A percentile compares a stretch with the other conserved stretches of the same genome.
phyloP scores from a whole-genome alignment of 1,140 invertebrate species.

The Hestina assimilis region DNA sequence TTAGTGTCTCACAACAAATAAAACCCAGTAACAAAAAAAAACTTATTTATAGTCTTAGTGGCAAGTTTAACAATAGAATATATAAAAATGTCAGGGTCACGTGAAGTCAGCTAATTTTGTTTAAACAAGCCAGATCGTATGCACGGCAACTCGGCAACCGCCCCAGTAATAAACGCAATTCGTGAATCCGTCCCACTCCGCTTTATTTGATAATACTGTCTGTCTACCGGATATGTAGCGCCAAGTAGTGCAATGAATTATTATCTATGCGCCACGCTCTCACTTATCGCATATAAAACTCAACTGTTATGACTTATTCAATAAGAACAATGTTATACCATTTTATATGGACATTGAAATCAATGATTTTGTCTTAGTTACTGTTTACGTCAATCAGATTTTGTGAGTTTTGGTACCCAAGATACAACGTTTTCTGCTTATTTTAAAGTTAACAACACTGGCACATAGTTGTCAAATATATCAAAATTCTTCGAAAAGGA shows the following conservation, averaged over 20 bases:
- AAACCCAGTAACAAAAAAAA: not conserved
- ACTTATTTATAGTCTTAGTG: not conserved
- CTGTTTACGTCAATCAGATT: no score
- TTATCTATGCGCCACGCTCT: not conserved
- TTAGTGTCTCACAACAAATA: no score
- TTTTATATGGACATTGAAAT: not conserved
- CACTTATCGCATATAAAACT: constrained; percentile 5
- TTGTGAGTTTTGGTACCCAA: no score
- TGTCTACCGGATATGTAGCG: not conserved
- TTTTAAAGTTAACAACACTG: no score
- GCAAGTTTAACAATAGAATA: not conserved
- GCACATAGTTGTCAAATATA: no score
- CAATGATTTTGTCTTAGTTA: no score
- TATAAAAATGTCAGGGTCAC: constrained; percentile 10
- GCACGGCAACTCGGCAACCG: constrained; percentile 6
- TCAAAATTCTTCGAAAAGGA: no score
- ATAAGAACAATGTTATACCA: not conserved
- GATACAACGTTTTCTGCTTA: no score
- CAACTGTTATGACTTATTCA: not conserved
- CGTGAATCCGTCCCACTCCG: constrained; percentile 17
- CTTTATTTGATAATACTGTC: constrained; percentile 23
- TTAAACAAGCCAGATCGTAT: constrained; percentile 5
- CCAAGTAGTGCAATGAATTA: not conserved
- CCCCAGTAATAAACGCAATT: constrained; percentile 29
- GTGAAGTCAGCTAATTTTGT: constrained; percentile 11